Conservation (phyloP, 2,888 invertebrate species). For the Amphipoea oculea region DNA sequence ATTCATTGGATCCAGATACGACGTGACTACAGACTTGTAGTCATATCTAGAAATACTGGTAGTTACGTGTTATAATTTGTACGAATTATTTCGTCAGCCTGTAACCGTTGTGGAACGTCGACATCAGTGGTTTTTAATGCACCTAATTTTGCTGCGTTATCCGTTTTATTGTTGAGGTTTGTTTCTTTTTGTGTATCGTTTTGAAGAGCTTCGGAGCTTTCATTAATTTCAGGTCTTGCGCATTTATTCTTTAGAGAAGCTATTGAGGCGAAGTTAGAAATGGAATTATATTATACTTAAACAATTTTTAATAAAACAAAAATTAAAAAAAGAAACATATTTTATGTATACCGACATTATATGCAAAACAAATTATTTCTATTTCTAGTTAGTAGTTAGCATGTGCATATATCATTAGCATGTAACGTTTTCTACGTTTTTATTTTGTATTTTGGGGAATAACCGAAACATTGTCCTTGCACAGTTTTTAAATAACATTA, state of each 20-base stretch:
- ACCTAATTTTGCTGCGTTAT: conserved; percentile 13
- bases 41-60: conserved; percentile 36
- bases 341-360: background rate
- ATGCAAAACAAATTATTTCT: background rate
- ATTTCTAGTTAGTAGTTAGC: background rate
- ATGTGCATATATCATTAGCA: too few species aligned
- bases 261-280: background rate
- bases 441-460: background rate
- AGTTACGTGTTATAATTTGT: conserved; percentile 37
- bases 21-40: conserved; percentile 54
- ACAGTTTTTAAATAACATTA: background rate
- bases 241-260: background rate
- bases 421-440: background rate
- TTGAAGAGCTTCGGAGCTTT: background rate
- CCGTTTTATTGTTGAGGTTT: background rate
- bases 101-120: background rate
- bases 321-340: too few species aligned
- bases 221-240: background rate
- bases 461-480: background rate
- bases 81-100: conserved; percentile 40
- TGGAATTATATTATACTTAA: too few species aligned
- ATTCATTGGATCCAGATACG: conserved; percentile 39
- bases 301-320: too few species aligned
- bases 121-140: conserved; percentile 36
- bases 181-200: background rate